These are phyloP conservation scores for Scaptomyza caliginosa DNA, from an alignment of 2,888 invertebrate genomes.

Conservation along the genomic window DNA sequence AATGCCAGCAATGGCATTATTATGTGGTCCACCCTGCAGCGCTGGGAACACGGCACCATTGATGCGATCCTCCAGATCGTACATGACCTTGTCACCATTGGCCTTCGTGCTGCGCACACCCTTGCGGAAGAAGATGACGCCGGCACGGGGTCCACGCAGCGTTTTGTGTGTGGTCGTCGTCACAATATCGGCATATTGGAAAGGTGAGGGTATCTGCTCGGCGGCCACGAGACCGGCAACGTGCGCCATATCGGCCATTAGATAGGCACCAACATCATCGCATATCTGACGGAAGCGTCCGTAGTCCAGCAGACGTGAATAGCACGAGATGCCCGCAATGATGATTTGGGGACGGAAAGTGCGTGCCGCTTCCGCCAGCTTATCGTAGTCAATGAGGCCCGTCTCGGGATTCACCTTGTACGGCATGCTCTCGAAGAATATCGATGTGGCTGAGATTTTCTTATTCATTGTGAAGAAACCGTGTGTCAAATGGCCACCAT, in stretches of 20 bases:
- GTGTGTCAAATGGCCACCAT: slow-evolving; percentile 98
- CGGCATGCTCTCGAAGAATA: slow-evolving; percentile 99
- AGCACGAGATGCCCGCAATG: slow-evolving; percentile 97
- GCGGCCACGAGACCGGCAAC: slow-evolving; percentile 96
- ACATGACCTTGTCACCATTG: slow-evolving; percentile 93
- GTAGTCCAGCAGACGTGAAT: slow-evolving; percentile 96
- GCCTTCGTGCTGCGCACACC: slow-evolving; percentile 91
- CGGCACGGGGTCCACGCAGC: slow-evolving; percentile 93
- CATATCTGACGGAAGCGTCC: slow-evolving; percentile 93
- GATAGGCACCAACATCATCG: slow-evolving; percentile 92
- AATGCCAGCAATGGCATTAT: slow-evolving; percentile 97
- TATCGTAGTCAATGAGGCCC: slow-evolving; percentile 97
- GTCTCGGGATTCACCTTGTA: slow-evolving; percentile 94
- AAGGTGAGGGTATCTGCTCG: slow-evolving; percentile 94
- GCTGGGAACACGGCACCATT: slow-evolving; percentile 89
- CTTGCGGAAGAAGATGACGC: slow-evolving; percentile 96
- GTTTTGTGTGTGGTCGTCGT: slow-evolving; percentile 98
- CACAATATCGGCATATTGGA: slow-evolving; percentile 95
- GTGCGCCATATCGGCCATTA: slow-evolving; percentile 98
- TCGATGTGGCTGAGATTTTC: slow-evolving; percentile 97
- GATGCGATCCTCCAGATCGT: slow-evolving; percentile 94
- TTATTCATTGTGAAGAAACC: slow-evolving; percentile 95
- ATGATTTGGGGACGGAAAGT: slow-evolving; percentile 96
- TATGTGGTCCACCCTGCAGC: slow-evolving; percentile 98
- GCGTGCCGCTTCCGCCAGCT: slow-evolving; percentile 91